Evolutionary conservation across 2,113 vertebrate species (phyloP).

Genomic region (Scopus umbretta): DNA sequence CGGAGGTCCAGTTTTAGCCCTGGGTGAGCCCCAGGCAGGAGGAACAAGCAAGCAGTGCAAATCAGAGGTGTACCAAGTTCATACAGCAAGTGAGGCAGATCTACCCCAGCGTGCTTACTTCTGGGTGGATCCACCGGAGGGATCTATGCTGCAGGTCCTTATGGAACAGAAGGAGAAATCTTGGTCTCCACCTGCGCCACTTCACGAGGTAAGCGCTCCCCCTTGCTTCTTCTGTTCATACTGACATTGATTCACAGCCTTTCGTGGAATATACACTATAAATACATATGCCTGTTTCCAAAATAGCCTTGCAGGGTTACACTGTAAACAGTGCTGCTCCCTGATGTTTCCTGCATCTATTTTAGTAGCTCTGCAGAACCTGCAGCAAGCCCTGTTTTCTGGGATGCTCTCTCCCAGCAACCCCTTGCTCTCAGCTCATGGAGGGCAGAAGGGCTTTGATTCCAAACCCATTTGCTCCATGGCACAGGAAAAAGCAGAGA

Average conservation of each 20-base stretch:
- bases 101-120: not conserved
- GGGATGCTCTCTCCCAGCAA: not conserved
- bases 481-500: not conserved
- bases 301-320: not conserved
- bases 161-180: not conserved
- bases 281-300: not conserved
- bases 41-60: not conserved
- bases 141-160: not conserved
- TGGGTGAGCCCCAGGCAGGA: not conserved
- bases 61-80: not conserved
- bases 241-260: not conserved
- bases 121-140: not conserved
- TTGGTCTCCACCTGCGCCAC: fast-evolving
- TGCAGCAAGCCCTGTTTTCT: not conserved
- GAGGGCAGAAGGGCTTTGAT: not conserved
- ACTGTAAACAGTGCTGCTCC: not conserved
- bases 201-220: not conserved
- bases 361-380: not conserved
- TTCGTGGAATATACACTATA: not conserved
- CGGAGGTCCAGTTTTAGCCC: not conserved
- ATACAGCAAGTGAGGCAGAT: not conserved
- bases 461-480: not conserved
- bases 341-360: not conserved
- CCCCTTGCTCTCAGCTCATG: not conserved
- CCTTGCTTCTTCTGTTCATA: not conserved